Conservation (phyloP, 2,888 invertebrate species). For the Adelphocoris suturalis region DNA sequence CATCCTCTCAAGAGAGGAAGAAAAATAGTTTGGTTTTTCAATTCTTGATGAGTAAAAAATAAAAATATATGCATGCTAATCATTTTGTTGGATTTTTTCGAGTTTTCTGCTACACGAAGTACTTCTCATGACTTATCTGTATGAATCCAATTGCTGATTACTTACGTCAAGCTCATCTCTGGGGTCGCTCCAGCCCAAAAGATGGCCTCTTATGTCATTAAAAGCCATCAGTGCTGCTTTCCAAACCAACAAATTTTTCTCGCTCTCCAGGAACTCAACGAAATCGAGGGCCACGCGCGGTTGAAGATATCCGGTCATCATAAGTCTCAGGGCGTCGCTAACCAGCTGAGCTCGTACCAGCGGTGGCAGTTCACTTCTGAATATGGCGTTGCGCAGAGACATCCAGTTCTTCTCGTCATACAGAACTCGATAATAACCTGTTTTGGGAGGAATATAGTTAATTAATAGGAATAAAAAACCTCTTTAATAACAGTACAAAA, state of each 20-base stretch:
- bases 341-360: constrained; percentile 89
- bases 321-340: constrained; percentile 88
- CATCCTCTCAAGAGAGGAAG: too few species aligned
- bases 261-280: constrained; percentile 84
- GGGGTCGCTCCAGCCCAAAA: background rate
- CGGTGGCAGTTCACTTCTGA: constrained; percentile 78
- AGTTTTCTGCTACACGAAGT: too few species aligned
- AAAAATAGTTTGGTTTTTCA: too few species aligned
- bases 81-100: too few species aligned
- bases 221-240: constrained; percentile 80
- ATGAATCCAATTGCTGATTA: background rate
- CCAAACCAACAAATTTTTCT: constrained; percentile 90
- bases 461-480: too few species aligned
- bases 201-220: constrained; percentile 11
- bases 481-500: too few species aligned
- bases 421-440: constrained; percentile 85
- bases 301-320: constrained; percentile 82
- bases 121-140: too few species aligned
- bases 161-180: constrained; percentile 29
- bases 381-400: constrained; percentile 83
- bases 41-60: too few species aligned
- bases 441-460: background rate
- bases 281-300: constrained; percentile 84
- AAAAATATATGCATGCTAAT: too few species aligned
- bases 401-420: constrained; percentile 86